These are phyloP conservation scores for Toxotes chatareus DNA, from an alignment of 2,113 vertebrate genomes.

Conservation along the genomic window DNA sequence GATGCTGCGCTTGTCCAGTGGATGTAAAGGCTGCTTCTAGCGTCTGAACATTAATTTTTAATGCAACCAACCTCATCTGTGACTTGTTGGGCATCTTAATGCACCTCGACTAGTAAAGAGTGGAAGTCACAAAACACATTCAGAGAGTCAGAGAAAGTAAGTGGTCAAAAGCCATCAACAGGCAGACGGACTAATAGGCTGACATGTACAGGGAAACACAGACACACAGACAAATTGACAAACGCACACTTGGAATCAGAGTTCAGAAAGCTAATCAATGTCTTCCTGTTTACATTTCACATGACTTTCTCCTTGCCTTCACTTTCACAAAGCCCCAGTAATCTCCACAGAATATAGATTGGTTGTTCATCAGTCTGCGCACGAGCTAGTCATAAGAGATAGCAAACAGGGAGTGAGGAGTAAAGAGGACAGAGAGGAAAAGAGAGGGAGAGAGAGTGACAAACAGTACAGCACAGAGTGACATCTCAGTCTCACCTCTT, in stretches of 20 bases:
- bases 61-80: conserved; percentile 56
- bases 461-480: conserved; percentile 20
- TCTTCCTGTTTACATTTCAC: conserved; percentile 72
- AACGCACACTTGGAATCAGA: conserved; percentile 37
- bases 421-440: conserved; percentile 38
- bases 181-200: conserved; percentile 26
- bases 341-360: conserved; percentile 70
- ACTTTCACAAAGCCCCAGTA: conserved; percentile 67
- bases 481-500: conserved; percentile 59
- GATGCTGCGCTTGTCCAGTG: conserved; percentile 22
- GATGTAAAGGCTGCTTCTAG: conserved; percentile 41
- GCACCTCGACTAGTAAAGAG: not conserved
- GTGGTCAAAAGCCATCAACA: conserved; percentile 37
- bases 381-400: conserved; percentile 66
- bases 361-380: conserved; percentile 64
- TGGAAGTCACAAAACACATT: conserved; percentile 7
- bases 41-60: conserved; percentile 58
- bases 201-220: conserved; percentile 25
- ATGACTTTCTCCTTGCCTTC: conserved; percentile 57
- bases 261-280: conserved; percentile 61
- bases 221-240: conserved; percentile 35
- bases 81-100: conserved; percentile 49
- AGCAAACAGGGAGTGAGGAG: conserved; percentile 61
- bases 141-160: conserved; percentile 12
- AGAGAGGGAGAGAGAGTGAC: conserved; percentile 9